Percentiles rank a stretch among this genome's conserved stretches.
These are phyloP conservation scores for Sebastiscus tertius DNA, from an alignment of 2,797 vertebrate species.

Conservation along the genomic window DNA sequence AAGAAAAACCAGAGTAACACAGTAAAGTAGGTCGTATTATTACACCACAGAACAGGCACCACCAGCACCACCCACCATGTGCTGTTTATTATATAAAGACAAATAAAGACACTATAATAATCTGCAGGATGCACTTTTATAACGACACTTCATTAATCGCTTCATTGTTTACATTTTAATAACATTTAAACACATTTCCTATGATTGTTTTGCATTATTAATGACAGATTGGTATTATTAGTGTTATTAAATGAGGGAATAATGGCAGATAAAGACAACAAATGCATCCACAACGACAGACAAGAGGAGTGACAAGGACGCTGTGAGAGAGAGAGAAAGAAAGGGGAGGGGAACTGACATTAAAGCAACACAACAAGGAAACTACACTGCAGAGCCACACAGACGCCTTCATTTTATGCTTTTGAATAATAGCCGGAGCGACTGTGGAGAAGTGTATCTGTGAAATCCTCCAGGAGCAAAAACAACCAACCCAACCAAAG, in stretches of 20 bases:
- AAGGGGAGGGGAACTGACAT: constrained; percentile 85
- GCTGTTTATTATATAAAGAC: neutral
- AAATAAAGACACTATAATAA: no score
- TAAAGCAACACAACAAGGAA: constrained; percentile 88
- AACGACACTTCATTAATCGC: constrained; percentile 32
- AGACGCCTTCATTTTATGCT: constrained; percentile 82
- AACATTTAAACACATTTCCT: neutral
- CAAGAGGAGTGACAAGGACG: constrained; percentile 79
- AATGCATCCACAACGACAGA: neutral
- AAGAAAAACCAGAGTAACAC: neutral
- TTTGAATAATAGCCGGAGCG: constrained; percentile 81
- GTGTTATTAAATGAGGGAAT: neutral
- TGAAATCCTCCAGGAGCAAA: constrained; percentile 41
- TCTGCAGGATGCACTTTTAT: no score
- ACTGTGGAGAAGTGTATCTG: constrained; percentile 59
- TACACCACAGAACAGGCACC: neutral
- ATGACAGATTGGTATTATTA: neutral
- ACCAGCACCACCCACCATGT: rapidly evolving
- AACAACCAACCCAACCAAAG: neutral
- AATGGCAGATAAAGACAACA: neutral
- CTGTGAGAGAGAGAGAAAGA: constrained; percentile 59
- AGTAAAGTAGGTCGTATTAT: neutral
- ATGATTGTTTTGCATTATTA: rapidly evolving
- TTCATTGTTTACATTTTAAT: neutral
- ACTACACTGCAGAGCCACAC: constrained; percentile 73